Percentiles rank a stretch among this genome's conserved stretches.
These are phyloP conservation scores for Phylloscopus whistleri DNA, from an alignment of 2,113 vertebrate genomes.

Conservation along the genomic window DNA sequence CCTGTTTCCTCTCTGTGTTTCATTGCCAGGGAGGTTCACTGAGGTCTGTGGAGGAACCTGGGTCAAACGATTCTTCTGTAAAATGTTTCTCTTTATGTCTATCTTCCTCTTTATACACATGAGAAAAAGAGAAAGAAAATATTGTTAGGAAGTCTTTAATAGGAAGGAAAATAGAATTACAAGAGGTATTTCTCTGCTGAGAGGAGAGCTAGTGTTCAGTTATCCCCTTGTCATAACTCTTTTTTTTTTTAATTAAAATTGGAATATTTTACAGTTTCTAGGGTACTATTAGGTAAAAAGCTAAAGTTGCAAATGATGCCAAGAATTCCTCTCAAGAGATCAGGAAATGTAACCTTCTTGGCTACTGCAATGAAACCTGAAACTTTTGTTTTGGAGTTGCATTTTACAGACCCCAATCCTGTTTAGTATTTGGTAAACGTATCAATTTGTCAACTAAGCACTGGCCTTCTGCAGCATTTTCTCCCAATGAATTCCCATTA, in stretches of 20 bases:
- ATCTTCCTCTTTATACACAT: conserved; percentile 17
- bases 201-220: background rate
- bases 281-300: conserved; percentile 12
- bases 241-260: background rate
- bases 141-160: background rate
- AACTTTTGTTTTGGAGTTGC: conserved; percentile 22
- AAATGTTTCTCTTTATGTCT: conserved; percentile 12
- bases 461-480: background rate
- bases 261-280: conserved; percentile 11
- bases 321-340: conserved; percentile 17
- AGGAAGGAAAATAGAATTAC: background rate
- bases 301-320: background rate
- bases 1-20: conserved; percentile 49
- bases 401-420: background rate
- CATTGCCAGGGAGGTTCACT: background rate
- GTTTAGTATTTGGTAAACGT: background rate
- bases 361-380: conserved; percentile 5
- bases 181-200: background rate
- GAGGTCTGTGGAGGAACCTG: background rate
- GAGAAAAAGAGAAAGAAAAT: conserved; percentile 4
- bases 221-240: background rate
- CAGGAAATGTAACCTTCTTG: conserved; percentile 31
- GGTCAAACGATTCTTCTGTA: background rate
- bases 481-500: background rate
- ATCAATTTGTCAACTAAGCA: background rate